Evolutionary conservation across 2,888 invertebrate species (phyloP), one percentile per base, ranked within the genome.

Genomic region (Parasteatoda lunata): DNA sequence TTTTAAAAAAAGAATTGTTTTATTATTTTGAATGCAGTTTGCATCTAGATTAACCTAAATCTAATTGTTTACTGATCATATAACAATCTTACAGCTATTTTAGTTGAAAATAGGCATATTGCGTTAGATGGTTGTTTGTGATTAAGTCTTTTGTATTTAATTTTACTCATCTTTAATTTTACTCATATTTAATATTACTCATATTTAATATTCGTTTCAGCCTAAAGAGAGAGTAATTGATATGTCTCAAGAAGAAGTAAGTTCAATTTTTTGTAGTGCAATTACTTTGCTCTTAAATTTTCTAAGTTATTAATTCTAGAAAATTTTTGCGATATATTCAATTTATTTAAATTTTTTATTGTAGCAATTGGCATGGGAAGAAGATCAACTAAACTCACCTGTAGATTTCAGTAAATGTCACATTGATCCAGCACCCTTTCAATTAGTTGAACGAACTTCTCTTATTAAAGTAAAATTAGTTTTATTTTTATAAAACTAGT

Each of bases 371-470:
- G 94, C 94, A 80, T 99, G 98, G 98, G 98, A 99, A 92, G 95
- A 95, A 90, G 95, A 96, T 89, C 97, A 98, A 92, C 96, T 99
- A 95, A 94, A 94, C 7, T 75, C 59, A 69, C 84, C 88, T 64
- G 90, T 92, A 49, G 92, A 93, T 89, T 92, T 93, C 90, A 91
- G 91, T 48, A 90, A 91, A 3, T 91, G 92, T 77, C 96, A 96
- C 91, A 96, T 99, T 88, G 99, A 99, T 92, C 98, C 98, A 0
- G 97, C 99, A 54, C 99, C 99, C 9, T 99, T 99, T 93, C 99
- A 99, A 91, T 76, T 94, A 98, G 89, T 90, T 51, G 89, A 90
- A 79, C 81, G 89, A 77, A 90, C 90, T 7, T 89, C 89, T 9
- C 72, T 90, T 52, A 88, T 89, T 69, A 89, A 89, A 84, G 89